Evolutionary conservation across 1,140 invertebrate genomes (phyloP), one percentile per base, ranked within the genome.

Genomic region (Neoseiulus cucumeris): DNA sequence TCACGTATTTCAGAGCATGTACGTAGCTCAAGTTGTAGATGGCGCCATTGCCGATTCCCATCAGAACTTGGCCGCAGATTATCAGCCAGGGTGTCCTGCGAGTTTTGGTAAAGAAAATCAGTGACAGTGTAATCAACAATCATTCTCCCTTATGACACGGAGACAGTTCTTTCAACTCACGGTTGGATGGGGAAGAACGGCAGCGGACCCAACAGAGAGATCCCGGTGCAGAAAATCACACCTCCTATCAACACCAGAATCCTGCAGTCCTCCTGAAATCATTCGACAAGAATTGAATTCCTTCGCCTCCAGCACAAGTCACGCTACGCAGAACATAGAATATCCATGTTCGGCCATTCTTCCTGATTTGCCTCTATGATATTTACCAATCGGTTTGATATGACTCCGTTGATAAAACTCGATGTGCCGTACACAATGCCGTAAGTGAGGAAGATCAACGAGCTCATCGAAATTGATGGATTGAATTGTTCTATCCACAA

Each of bases 11-110:
- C 25, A 59, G 51, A 25, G 51, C 33, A 9, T 59, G 51, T 17
- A 59, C 51, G 22, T 59, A 59, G 22, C 51, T 59, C 2, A 59
- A 20, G 51, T 59, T 59, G 51, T 59, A 59, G 14, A 59, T 59
- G 12, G 51, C 51, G 14, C 51, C 51, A 59, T 59, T 59, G 22
- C 51, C 51, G 25, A 59, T 59, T 6, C 51, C 51, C 51, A 59
- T 59, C 17, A 59, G 22, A 25, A 33, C 51, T 25, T 59, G 51
- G 22, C 51, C 33, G 25, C 14, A 20, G 6, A 59, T 59, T 29
- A 59, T 25, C 14, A 59, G 51, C 51, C 51, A 59, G 12, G 25
- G 33, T n/a, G n/a, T n/a, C n/a, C n/a, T n/a, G n/a, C 22, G 51
- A 59, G 14, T 20, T 59, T 17, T 14, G n/a, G n/a, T n/a, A n/a